These are phyloP conservation scores for Scotopteryx bipunctaria DNA, from an alignment of 2,888 invertebrate species.

Conservation along the genomic window DNA sequence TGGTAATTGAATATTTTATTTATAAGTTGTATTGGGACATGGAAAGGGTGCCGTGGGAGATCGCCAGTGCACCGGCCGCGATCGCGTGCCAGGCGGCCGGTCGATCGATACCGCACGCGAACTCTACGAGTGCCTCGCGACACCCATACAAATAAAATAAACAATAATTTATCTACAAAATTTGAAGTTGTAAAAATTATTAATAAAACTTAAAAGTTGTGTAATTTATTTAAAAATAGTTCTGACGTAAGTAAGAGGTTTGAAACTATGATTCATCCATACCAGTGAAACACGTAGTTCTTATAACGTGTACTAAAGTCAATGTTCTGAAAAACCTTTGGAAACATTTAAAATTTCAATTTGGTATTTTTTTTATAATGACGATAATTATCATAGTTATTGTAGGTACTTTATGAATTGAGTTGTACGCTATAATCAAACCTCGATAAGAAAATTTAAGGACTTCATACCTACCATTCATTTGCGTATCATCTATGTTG, in stretches of 20 bases:
- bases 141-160: conserved; percentile 52
- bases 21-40: conserved; percentile 30
- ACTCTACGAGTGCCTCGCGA: conserved; percentile 66
- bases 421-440: too few species aligned
- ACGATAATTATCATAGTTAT: too few species aligned
- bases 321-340: not conserved
- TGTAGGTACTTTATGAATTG: too few species aligned
- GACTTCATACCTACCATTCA: not conserved
- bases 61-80: conserved; percentile 65
- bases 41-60: conserved; percentile 41
- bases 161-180: conserved; percentile 30
- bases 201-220: not conserved
- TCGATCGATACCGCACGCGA: conserved; percentile 77
- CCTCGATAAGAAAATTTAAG: not conserved
- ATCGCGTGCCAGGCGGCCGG: conserved; percentile 67
- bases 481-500: not conserved
- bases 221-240: not conserved
- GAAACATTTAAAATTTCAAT: too few species aligned
- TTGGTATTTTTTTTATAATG: too few species aligned
- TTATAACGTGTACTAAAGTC: not conserved
- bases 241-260: too few species aligned
- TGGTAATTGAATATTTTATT: conserved; percentile 41
- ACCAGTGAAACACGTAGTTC: too few species aligned
- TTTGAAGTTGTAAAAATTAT: not conserved
- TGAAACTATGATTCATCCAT: too few species aligned